Percentiles rank a stretch among this genome's conserved stretches.
phyloP scores from a whole-genome alignment of 2,888 invertebrate genomes.

The Dermolepida albohirtum region DNA sequence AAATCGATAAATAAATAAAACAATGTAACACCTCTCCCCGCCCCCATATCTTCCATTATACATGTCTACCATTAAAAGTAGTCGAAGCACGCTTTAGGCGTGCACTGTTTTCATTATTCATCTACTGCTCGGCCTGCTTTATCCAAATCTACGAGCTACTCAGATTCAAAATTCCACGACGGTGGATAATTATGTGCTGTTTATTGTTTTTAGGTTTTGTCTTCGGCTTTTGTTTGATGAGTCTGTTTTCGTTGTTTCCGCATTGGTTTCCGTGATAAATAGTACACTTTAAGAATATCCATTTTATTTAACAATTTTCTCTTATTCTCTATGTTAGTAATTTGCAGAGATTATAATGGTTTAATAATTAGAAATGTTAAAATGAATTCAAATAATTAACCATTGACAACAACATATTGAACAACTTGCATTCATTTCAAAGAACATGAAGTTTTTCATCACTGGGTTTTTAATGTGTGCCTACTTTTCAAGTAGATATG shows the following conservation, averaged over 20 bases:
- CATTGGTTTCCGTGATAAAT: conserved; percentile 1
- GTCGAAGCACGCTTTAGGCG: background rate
- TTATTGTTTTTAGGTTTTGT: conserved; percentile 22
- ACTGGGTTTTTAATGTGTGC: too few relatives aligned
- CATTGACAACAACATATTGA: too few relatives aligned
- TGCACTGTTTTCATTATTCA: conserved; percentile 21
- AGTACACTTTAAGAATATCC: background rate
- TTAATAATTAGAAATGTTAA: too few relatives aligned
- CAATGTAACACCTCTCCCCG: background rate
- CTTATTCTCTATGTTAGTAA: too few relatives aligned
- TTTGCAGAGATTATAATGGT: too few relatives aligned
- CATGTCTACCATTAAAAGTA: background rate
- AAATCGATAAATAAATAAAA: conserved; percentile 12
- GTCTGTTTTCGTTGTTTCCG: conserved; percentile 4
- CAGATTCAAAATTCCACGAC: conserved; percentile 27
- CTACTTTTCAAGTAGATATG: too few relatives aligned
- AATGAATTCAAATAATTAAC: too few relatives aligned
- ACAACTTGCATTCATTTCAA: too few relatives aligned
- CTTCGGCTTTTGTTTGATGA: conserved; percentile 17
- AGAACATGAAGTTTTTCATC: too few relatives aligned
- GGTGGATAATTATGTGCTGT: conserved; percentile 9
- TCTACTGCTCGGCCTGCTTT: conserved; percentile 6
- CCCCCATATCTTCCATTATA: background rate
- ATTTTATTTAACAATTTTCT: too few relatives aligned
- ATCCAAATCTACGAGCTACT: conserved; percentile 7